Percentiles rank a stretch among this genome's conserved stretches.
phyloP scores from a whole-genome alignment of 2,888 invertebrate genomes.

The Leucophora obtusa region DNA sequence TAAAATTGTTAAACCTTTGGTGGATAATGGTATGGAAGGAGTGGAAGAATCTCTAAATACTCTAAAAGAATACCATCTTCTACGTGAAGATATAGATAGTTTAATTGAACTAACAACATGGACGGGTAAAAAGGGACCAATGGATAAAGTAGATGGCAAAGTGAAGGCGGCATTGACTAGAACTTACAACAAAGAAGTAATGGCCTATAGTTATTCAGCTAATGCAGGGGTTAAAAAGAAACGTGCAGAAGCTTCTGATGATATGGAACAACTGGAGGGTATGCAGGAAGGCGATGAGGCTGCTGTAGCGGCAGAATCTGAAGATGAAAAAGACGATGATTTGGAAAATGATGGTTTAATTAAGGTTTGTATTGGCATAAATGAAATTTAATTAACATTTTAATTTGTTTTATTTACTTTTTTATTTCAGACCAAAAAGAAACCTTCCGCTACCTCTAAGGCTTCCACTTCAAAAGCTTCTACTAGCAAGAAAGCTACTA shows the following conservation, averaged over 20 bases:
- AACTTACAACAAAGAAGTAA: constrained; percentile 91
- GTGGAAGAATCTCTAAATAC: constrained; percentile 85
- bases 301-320: constrained; percentile 71
- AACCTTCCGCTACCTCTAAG: constrained; percentile 60
- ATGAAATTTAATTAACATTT: neutral
- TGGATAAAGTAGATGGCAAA: constrained; percentile 87
- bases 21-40: constrained; percentile 85
- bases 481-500: constrained; percentile 47
- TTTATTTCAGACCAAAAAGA: constrained; percentile 72
- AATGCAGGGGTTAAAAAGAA: constrained; percentile 83
- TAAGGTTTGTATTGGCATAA: constrained; percentile 78
- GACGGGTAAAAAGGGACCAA: constrained; percentile 88
- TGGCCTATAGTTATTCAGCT: constrained; percentile 87
- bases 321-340: constrained; percentile 80
- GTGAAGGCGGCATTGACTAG: constrained; percentile 96
- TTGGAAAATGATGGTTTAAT: constrained; percentile 88
- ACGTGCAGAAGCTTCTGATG: constrained; percentile 79
- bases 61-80: constrained; percentile 90
- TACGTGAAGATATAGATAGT: constrained; percentile 94
- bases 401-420: neutral
- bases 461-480: constrained; percentile 68
- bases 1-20: constrained; percentile 87
- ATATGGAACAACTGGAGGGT: constrained; percentile 77
- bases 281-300: constrained; percentile 74
- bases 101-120: constrained; percentile 91